Evolutionary conservation across 2,113 vertebrate species (phyloP).

Genomic region (Lutjanus erythropterus): DNA sequence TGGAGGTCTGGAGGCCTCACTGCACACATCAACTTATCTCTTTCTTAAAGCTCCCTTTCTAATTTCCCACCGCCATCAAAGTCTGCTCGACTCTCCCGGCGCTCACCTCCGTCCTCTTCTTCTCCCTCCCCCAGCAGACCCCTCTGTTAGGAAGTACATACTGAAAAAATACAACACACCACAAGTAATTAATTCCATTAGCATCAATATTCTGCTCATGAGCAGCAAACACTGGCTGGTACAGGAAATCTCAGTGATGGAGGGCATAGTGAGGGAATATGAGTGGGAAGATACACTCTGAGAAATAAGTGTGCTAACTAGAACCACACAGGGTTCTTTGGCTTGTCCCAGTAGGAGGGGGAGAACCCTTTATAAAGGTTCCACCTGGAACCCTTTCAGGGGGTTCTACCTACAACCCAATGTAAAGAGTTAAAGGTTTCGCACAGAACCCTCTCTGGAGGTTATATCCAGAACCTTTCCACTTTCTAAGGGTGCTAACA

Average conservation of each 20-base stretch:
- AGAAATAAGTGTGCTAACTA: no score
- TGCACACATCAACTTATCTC: slow-evolving; percentile 83
- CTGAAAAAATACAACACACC: slow-evolving; percentile 55
- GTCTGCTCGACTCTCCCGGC: slow-evolving; percentile 63
- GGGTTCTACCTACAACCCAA: no score
- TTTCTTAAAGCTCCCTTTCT: slow-evolving; percentile 80
- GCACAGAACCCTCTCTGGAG: no score
- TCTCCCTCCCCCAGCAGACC: slow-evolving; percentile 59
- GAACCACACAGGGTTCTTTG: no score
- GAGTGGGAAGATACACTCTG: slow-evolving; percentile 66
- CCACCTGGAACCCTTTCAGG: no score
- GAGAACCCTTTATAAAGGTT: no score
- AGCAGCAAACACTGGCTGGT: slow-evolving; percentile 66
- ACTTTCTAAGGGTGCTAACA: no score
- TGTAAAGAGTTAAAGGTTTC: no score
- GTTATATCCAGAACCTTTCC: no score
- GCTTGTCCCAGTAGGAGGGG: no score
- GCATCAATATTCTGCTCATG: slow-evolving; percentile 84
- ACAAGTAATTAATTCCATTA: slow-evolving; percentile 85
- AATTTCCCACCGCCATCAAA: slow-evolving; percentile 85
- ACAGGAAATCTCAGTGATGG: slow-evolving; percentile 67
- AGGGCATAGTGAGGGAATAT: slow-evolving; percentile 60
- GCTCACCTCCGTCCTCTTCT: slow-evolving; percentile 23
- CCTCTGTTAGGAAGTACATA: slow-evolving; percentile 72
- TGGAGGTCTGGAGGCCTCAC: slow-evolving; percentile 79